These are phyloP conservation scores for Lathronympha strigana DNA, from an alignment of 2,888 invertebrate species.

Conservation along the genomic window DNA sequence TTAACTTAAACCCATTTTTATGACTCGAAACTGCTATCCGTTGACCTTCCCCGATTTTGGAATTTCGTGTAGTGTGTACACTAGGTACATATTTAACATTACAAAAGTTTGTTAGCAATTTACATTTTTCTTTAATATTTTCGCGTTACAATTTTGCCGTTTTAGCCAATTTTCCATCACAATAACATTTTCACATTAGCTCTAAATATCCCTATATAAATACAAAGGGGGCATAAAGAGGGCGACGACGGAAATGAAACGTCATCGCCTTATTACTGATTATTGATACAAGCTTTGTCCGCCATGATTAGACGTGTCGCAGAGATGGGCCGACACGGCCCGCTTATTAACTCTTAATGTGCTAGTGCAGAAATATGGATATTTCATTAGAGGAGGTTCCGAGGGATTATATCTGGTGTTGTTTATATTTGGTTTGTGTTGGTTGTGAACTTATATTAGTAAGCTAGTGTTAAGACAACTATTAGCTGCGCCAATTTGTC, in stretches of 20 bases:
- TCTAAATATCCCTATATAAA: conserved; percentile 60
- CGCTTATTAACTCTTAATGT: conserved; percentile 31
- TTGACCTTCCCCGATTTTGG: too few species aligned
- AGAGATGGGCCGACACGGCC: conserved; percentile 9
- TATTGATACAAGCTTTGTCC: conserved; percentile 63
- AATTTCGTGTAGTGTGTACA: too few species aligned
- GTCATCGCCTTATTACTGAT: conserved; percentile 78
- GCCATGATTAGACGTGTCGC: conserved; percentile 40
- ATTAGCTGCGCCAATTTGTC: too few species aligned
- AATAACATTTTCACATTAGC: conserved; percentile 25
- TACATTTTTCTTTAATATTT: too few species aligned
- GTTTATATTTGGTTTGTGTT: neutral
- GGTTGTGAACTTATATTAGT: too few species aligned
- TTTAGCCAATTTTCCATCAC: neutral
- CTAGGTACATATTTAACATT: too few species aligned
- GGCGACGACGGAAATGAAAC: conserved; percentile 77
- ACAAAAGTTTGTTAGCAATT: too few species aligned
- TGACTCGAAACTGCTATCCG: too few species aligned
- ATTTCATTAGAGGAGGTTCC: conserved; percentile 21
- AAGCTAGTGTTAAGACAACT: too few species aligned
- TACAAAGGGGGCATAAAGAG: conserved; percentile 63
- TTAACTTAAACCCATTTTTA: too few species aligned
- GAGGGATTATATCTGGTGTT: neutral
- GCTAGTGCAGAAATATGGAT: conserved; percentile 29
- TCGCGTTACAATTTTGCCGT: too few species aligned